Evolutionary conservation across 1,140 invertebrate genomes (phyloP).

Genomic region (Drosophila navojoa): DNA sequence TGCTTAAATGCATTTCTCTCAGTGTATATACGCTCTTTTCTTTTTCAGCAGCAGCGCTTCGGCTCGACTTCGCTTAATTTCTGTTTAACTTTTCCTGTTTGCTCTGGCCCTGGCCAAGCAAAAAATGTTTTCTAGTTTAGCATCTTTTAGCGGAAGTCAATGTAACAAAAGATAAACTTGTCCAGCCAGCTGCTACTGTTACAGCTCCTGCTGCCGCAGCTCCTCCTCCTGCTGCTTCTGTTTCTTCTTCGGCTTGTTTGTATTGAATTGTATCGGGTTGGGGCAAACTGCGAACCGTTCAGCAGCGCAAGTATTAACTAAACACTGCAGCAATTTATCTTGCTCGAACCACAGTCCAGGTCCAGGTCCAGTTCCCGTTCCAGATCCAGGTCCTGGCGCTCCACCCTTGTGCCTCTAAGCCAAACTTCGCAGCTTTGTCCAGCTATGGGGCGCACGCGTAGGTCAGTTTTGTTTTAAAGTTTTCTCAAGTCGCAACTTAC

Average conservation of each 20-base stretch:
- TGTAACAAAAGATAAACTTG: slow-evolving; percentile 82
- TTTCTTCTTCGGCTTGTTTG: slow-evolving; percentile 33
- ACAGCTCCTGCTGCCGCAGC: slow-evolving; percentile 27
- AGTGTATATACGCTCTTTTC: slow-evolving; percentile 42
- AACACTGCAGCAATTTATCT: slow-evolving; percentile 80
- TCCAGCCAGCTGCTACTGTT: slow-evolving; percentile 69
- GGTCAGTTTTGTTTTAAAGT: slow-evolving; percentile 78
- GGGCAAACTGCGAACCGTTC: slow-evolving; percentile 25
- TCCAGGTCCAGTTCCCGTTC: background rate
- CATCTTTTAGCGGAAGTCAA: slow-evolving; percentile 79
- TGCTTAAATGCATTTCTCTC: slow-evolving; percentile 30
- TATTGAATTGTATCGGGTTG: slow-evolving; percentile 50
- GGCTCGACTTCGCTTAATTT: slow-evolving; percentile 82
- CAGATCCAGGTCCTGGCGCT: background rate
- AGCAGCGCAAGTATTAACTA: slow-evolving; percentile 71
- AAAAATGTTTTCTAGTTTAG: slow-evolving; percentile 70
- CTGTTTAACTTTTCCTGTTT: slow-evolving; percentile 73
- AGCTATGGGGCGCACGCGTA: slow-evolving; percentile 24
- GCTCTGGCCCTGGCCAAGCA: slow-evolving; percentile 34
- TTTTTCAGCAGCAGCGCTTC: background rate
- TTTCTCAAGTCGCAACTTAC: slow-evolving; percentile 44
- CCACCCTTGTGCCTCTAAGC: background rate
- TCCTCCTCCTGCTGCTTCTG: slow-evolving; percentile 25
- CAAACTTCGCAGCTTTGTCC: slow-evolving; percentile 19
- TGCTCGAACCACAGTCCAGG: slow-evolving; percentile 14